A percentile compares a stretch with the other conserved stretches of the same genome.
phyloP scores from a whole-genome alignment of 64 coral and sea anemone genomes.

The Trachythela sp. region DNA sequence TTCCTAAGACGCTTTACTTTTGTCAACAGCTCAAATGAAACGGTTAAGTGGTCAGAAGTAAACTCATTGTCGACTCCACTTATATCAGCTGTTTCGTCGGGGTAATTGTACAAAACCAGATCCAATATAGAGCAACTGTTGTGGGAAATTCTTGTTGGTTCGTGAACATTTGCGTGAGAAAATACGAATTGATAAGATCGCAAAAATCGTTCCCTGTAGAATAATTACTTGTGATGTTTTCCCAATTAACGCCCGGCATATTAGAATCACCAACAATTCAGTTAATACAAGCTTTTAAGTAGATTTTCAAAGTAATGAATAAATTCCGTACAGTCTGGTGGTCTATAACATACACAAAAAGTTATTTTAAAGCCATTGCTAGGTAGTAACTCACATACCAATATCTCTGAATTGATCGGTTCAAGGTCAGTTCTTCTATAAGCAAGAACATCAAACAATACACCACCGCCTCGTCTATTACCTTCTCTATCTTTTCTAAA shows the following conservation, averaged over 20 bases:
- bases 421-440: slow-evolving; percentile 26
- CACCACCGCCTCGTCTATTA: background rate
- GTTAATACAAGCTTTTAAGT: background rate
- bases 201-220: background rate
- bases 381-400: slow-evolving; percentile 29
- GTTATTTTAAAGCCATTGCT: slow-evolving; percentile 31
- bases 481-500: background rate
- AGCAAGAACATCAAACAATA: slow-evolving; percentile 26
- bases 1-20: too few relatives aligned
- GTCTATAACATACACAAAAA: background rate
- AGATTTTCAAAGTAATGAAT: background rate
- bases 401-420: slow-evolving; percentile 6
- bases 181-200: background rate
- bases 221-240: background rate
- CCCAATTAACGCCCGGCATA: background rate
- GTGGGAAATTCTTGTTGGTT: background rate
- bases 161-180: background rate
- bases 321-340: slow-evolving; percentile 23
- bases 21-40: too few relatives aligned
- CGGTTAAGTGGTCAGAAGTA: too few relatives aligned
- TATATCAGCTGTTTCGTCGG: background rate
- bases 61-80: too few relatives aligned
- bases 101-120: background rate
- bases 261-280: slow-evolving; percentile 4
- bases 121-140: background rate